Evolutionary conservation across 2,888 invertebrate species (phyloP), one percentile per base, ranked within the genome.

Genomic region (Gisinianus flammeolus): DNA sequence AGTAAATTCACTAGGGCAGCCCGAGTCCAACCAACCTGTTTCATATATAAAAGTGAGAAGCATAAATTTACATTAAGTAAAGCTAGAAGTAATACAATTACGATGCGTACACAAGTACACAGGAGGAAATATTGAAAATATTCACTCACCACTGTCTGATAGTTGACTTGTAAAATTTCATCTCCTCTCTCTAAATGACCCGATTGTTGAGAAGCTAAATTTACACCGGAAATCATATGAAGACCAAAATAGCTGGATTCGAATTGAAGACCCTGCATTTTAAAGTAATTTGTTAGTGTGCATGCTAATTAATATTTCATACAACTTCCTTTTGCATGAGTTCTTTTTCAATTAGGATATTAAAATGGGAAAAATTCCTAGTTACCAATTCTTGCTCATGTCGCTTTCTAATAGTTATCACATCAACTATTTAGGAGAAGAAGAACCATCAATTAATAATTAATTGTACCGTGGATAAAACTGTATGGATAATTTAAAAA

Each of bases 101-200:
- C n/a, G 62, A n/a, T 12, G n/a, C n/a, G 8, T 22, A 22, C 26
- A 62, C 8, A 12, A 16, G n/a, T 44, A 44, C 16, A 16, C 52
- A 12, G 16, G 10, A 44, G 22, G 5, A 70, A 70, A 19, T 33
- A 70, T 44, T 10, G 44, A 33, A 70, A 19, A 24, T 33, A 22
- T 77, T 16, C 31, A 85, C 88, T 85, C 83, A 88, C 89, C 84
- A 90, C 90, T 62, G 90, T 90, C 85, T 90, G 90, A 84, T 90
- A 89, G 86, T 90, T 90, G 83, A 94, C 94, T 90, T 96, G 95
- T 62, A 98, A 93, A 85, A 98, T 94, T 89, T 98, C 98, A 88
- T 98, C 98, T 0, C 97, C 98, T 85, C 94, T 93, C 88, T 96
- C 96, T 85, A 98, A 93, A 88, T 94, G 95, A 1, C 94, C 94